phyloP scores from a whole-genome alignment of 2,113 vertebrate species.

The Halichoeres trimaculatus region DNA sequence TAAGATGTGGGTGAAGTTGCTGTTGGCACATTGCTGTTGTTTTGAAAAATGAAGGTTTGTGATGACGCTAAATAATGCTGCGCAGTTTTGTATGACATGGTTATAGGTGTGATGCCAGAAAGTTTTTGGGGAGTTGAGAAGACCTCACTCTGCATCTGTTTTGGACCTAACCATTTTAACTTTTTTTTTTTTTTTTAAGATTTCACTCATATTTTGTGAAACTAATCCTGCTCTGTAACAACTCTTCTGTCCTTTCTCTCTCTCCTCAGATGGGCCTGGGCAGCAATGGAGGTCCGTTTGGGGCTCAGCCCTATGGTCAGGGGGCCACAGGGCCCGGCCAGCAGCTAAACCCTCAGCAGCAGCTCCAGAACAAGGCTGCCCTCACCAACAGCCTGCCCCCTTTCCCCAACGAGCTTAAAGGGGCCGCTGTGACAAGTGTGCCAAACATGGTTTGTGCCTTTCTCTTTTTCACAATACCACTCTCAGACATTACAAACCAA shows the following conservation, averaged over 20 bases:
- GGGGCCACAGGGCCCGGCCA: constrained; percentile 84
- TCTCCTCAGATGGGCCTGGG: constrained; percentile 89
- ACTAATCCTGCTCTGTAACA: neutral
- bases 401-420: constrained; percentile 94
- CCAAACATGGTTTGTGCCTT: constrained; percentile 92
- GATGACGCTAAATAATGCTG: neutral
- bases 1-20: constrained; percentile 15
- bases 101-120: no score
- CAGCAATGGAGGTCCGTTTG: constrained; percentile 90
- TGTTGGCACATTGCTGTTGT: constrained; percentile 10
- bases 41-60: constrained; percentile 15
- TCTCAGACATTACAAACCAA: no score
- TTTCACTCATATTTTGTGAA: neutral
- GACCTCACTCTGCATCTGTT: no score
- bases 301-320: constrained; percentile 89
- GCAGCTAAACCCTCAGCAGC: constrained; percentile 89
- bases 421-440: constrained; percentile 85
- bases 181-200: no score
- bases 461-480: no score
- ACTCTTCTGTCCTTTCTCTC: constrained; percentile 14
- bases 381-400: constrained; percentile 91
- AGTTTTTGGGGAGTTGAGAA: no score
- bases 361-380: constrained; percentile 90
- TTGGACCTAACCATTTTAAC: no score
- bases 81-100: no score